phyloP scores from a whole-genome alignment of 2,888 invertebrate species.

The Hypomecis atomaria region DNA sequence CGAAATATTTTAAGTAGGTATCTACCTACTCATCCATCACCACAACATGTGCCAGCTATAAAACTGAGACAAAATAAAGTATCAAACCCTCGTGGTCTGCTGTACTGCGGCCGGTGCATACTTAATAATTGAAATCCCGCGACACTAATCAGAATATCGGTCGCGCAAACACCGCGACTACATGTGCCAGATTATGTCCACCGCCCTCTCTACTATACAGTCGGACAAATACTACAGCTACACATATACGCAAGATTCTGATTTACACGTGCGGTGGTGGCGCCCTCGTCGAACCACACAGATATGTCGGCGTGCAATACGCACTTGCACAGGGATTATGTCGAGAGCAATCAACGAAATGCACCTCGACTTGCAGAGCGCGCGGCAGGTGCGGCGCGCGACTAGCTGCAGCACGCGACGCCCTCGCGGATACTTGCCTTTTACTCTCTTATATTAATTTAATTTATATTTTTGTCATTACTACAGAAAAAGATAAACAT shows the following conservation, averaged over 20 bases:
- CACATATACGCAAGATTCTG: background rate
- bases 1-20: no score
- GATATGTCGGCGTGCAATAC: background rate
- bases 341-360: slow-evolving; percentile 5
- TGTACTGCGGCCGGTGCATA: background rate
- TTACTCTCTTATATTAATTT: no score
- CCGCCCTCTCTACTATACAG: background rate
- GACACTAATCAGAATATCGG: slow-evolving; percentile 12
- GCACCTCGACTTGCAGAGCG: background rate
- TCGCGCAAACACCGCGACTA: slow-evolving; percentile 3
- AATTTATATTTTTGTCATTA: no score
- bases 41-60: no score
- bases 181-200: slow-evolving; percentile 1
- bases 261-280: background rate
- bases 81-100: background rate
- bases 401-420: background rate
- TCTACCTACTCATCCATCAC: no score
- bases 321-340: slow-evolving; percentile 8
- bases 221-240: background rate
- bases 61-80: background rate
- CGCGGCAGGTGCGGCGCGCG: background rate
- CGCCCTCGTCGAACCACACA: background rate
- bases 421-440: no score
- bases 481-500: no score
- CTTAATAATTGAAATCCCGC: slow-evolving; percentile 9